phyloP scores from a whole-genome alignment of 2,888 invertebrate species.

The Cosmorhoe ocellata region DNA sequence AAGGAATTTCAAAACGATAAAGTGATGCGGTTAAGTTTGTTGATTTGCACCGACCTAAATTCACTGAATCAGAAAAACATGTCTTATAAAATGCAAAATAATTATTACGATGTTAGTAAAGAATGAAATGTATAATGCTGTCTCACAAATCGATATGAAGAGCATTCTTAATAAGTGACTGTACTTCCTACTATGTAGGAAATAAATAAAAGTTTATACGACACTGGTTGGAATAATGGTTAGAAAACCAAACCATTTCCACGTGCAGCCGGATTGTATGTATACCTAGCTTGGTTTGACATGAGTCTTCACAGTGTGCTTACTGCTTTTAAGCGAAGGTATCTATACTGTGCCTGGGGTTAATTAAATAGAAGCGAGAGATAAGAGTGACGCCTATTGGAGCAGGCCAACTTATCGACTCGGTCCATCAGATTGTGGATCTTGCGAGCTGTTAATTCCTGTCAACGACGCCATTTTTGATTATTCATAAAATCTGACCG shows the following conservation, averaged over 20 bases:
- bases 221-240: no score
- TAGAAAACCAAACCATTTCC: no score
- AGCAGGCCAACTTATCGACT: conserved; percentile 69
- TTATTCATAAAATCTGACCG: conserved; percentile 3
- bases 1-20: conserved; percentile 20
- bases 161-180: no score
- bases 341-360: conserved; percentile 44
- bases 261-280: no score
- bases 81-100: no score
- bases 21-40: conserved; percentile 12
- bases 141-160: no score
- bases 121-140: no score
- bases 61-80: conserved; percentile 24
- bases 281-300: no score
- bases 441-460: conserved; percentile 26
- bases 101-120: no score
- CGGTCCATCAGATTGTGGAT: conserved; percentile 65
- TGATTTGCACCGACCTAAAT: conserved; percentile 37
- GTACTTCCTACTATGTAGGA: no score
- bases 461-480: conserved; percentile 16
- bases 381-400: conserved; percentile 69
- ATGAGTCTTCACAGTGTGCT: not conserved
- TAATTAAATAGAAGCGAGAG: conserved; percentile 76
- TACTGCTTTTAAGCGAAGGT: not conserved
- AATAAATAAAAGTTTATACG: no score